These are phyloP conservation scores for Pristis pectinata DNA, from an alignment of 2,797 vertebrate genomes.

Conservation along the genomic window DNA sequence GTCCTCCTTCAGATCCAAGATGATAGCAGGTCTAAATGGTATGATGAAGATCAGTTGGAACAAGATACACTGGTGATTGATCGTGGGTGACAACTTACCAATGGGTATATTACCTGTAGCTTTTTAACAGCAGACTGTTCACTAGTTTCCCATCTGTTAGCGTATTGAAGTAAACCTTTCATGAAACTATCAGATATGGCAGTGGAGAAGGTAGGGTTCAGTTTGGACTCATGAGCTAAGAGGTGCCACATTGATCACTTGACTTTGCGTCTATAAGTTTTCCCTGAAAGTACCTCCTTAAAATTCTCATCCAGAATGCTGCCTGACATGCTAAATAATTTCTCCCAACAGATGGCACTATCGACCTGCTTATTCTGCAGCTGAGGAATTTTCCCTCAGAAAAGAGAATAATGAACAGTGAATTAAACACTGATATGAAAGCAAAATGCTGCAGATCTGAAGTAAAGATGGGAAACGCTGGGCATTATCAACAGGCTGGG, in stretches of 20 bases:
- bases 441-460: not conserved
- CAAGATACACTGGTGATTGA: not conserved
- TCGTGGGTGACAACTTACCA: not conserved
- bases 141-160: too few relatives aligned
- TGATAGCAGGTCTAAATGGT: not conserved
- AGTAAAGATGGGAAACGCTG: not conserved
- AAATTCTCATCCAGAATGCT: not conserved
- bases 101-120: too few relatives aligned
- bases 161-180: not conserved
- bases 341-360: constrained; percentile 22
- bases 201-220: not conserved
- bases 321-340: not conserved
- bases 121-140: not conserved
- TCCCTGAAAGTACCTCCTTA: too few relatives aligned
- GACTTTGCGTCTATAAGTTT: not conserved
- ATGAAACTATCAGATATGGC: not conserved
- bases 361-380: not conserved
- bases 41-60: not conserved
- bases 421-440: not conserved
- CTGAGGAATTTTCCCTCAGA: too few relatives aligned
- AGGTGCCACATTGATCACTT: not conserved
- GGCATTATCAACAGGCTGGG: not conserved
- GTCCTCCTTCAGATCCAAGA: not conserved
- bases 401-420: not conserved
- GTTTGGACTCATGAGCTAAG: not conserved